A percentile compares a stretch with the other conserved stretches of the same genome.
phyloP scores from a whole-genome alignment of 2,113 vertebrate species.

The Menidia beryllina region DNA sequence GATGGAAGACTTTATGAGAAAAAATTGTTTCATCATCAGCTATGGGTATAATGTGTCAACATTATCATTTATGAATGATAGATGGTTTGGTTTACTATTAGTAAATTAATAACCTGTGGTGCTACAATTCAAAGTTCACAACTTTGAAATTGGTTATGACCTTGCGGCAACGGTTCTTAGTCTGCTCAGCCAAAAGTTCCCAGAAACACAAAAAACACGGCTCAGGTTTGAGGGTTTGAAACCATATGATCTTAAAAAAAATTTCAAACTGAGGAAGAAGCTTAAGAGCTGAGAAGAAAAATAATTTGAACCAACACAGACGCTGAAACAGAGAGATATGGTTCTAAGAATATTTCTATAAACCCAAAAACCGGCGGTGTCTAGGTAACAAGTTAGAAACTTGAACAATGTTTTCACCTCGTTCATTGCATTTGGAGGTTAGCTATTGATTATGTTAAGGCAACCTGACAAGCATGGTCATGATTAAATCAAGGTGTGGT shows the following conservation, averaged over 20 bases:
- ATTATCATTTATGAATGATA: constrained; percentile 37
- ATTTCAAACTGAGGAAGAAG: not conserved
- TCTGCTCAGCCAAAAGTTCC: constrained; percentile 7
- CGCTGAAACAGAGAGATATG: not conserved
- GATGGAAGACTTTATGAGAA: not conserved
- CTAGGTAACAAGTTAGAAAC: constrained; percentile 2
- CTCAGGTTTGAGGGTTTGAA: no score
- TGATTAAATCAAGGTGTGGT: constrained; percentile 32
- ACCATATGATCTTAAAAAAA: no score
- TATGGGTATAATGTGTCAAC: constrained; percentile 29
- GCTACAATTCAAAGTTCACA: constrained; percentile 69
- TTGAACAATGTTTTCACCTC: not conserved
- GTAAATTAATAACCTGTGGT: constrained; percentile 55
- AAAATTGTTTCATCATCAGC: not conserved
- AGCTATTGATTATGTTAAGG: constrained; percentile 44
- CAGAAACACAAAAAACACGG: no score
- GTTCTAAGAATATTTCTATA: constrained; percentile 5
- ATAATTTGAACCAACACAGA: not conserved
- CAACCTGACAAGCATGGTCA: constrained; percentile 9
- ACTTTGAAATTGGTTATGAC: constrained; percentile 50
- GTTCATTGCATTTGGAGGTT: constrained; percentile 8
- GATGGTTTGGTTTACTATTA: constrained; percentile 52
- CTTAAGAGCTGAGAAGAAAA: not conserved
- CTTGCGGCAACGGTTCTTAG: constrained; percentile 23
- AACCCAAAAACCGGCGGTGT: constrained; percentile 13